Evolutionary conservation across 2,113 vertebrate genomes (phyloP).

Genomic region (Gymnogyps californianus): DNA sequence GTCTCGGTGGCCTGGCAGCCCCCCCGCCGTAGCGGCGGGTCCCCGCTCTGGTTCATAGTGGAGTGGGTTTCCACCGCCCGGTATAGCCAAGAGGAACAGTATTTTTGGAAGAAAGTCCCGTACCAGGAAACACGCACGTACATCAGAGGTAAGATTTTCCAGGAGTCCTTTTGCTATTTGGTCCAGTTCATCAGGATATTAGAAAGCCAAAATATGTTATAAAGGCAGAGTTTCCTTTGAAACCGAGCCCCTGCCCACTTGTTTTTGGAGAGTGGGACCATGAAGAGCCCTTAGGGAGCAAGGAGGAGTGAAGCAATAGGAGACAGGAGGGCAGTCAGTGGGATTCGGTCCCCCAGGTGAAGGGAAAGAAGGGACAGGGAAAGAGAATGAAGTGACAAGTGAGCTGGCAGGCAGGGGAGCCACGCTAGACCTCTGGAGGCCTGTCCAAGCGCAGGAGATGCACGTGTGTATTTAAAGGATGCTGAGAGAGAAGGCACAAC

Average conservation of each 20-base stretch:
- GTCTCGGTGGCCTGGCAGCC: conserved; percentile 26
- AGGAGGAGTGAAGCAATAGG: neutral
- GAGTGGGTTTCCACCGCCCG: conserved; percentile 17
- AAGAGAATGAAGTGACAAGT: rapidly evolving
- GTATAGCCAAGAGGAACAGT: neutral
- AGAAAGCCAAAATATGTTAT: rapidly evolving
- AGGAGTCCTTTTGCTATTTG: rapidly evolving
- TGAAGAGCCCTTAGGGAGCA: neutral
- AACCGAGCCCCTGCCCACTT: neutral
- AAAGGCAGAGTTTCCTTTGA: neutral
- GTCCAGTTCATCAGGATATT: rapidly evolving
- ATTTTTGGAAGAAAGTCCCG: conserved; percentile 14
- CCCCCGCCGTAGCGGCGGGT: neutral
- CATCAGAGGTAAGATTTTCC: neutral
- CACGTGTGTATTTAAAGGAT: too few relatives aligned
- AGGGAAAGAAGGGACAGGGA: neutral
- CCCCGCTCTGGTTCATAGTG: conserved; percentile 33
- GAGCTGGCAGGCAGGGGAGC: neutral
- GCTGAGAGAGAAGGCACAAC: neutral
- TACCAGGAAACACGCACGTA: neutral
- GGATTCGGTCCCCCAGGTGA: neutral
- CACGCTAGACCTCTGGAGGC: rapidly evolving
- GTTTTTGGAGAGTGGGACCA: neutral
- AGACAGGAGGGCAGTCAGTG: rapidly evolving
- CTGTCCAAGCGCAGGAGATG: neutral